Evolutionary conservation across 2,113 vertebrate species (phyloP).

Genomic region (Hylia prasina): DNA sequence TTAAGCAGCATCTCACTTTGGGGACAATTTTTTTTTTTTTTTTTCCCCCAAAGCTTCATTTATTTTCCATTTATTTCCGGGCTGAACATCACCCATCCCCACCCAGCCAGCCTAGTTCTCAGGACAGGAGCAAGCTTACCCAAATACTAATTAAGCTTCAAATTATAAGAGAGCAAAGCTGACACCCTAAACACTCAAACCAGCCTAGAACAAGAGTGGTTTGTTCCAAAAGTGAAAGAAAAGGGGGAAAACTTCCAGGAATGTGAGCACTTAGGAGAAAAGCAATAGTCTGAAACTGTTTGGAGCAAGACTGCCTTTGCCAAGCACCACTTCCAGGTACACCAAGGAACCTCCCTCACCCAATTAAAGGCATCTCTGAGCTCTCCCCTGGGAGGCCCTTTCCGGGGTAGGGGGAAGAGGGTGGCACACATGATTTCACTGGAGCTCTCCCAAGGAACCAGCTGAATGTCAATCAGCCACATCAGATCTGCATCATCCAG

Average conservation of each 20-base stretch:
- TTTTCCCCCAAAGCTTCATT: neutral
- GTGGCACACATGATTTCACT: neutral
- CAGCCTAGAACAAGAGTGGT: neutral
- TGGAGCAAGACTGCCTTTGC: neutral
- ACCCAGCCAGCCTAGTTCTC: neutral
- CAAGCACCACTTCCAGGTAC: neutral
- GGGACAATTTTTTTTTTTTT: neutral
- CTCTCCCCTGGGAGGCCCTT: neutral
- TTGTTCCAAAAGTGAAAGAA: neutral
- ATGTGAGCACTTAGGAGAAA: accelerated
- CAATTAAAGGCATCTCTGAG: neutral
- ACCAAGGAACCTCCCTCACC: neutral
- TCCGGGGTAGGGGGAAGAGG: accelerated
- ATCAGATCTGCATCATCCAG: neutral
- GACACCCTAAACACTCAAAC: neutral
- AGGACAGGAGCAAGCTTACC: neutral
- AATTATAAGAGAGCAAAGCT: neutral
- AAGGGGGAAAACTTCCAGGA: neutral
- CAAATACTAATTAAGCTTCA: neutral
- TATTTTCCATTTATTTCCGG: neutral
- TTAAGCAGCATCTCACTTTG: neutral
- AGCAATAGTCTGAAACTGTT: accelerated
- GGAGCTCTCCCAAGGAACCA: neutral
- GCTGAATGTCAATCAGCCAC: neutral
- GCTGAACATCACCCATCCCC: neutral